Evolutionary conservation across 2,888 invertebrate species (phyloP).

Genomic region (Hemistola chrysoprasaria): DNA sequence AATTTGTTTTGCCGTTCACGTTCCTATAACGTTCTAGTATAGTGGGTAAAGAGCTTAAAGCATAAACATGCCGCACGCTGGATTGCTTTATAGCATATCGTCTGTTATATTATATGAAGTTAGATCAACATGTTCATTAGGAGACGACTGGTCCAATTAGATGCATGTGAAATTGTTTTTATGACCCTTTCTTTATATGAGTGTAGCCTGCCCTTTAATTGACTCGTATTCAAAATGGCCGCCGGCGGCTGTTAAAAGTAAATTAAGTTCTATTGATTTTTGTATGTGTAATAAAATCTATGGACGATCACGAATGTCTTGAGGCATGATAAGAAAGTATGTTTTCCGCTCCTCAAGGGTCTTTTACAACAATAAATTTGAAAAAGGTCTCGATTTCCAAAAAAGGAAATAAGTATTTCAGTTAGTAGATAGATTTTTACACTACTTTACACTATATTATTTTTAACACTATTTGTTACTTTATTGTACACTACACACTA

Average conservation of each 20-base stretch:
- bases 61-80: constrained; percentile 22
- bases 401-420: too few relatives aligned
- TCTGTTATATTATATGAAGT: constrained; percentile 10
- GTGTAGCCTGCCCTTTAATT: constrained; percentile 35
- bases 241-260: neutral
- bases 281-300: neutral
- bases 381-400: too few relatives aligned
- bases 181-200: constrained; percentile 41
- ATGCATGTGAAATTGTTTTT: constrained; percentile 45
- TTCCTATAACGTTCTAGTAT: too few relatives aligned
- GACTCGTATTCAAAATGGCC: constrained; percentile 27
- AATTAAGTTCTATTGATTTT: constrained; percentile 1
- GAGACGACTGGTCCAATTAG: constrained; percentile 45
- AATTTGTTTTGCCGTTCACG: too few relatives aligned
- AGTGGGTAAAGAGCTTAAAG: too few relatives aligned
- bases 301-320: neutral
- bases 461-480: too few relatives aligned
- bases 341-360: too few relatives aligned
- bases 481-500: too few relatives aligned
- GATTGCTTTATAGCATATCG: constrained; percentile 21
- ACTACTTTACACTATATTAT: too few relatives aligned
- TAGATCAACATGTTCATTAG: constrained; percentile 49
- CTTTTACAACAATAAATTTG: too few relatives aligned
- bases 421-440: too few relatives aligned
- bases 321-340: constrained; percentile 1